phyloP scores from a whole-genome alignment of 2,797 vertebrate genomes.

The Phoeniculus purpureus region DNA sequence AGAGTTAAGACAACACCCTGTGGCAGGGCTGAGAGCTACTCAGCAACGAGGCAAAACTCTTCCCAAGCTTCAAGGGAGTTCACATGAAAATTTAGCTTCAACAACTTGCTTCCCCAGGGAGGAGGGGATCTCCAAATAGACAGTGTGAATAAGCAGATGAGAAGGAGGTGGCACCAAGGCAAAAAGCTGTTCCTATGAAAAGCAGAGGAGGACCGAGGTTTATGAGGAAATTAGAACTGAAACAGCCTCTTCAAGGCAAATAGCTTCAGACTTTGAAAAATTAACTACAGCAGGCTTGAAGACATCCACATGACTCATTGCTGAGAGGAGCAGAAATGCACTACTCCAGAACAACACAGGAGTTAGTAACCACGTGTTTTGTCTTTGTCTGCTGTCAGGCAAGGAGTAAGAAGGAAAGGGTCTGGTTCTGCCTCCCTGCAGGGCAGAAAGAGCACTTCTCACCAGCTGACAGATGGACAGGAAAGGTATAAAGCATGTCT shows the following conservation, averaged over 20 bases:
- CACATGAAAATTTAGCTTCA: background rate
- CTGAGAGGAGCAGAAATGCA: background rate
- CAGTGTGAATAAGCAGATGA: background rate
- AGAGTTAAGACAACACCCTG: constrained; percentile 19
- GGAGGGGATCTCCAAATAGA: background rate
- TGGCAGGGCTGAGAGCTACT: background rate
- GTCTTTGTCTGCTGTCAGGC: background rate
- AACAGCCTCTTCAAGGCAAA: background rate
- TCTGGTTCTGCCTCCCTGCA: background rate
- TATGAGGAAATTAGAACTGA: background rate
- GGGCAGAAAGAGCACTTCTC: background rate
- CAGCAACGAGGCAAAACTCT: background rate
- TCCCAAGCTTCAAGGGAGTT: background rate
- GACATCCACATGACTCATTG: background rate
- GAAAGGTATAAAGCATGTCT: background rate
- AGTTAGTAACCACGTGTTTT: background rate
- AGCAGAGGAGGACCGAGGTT: background rate
- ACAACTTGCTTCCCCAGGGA: background rate
- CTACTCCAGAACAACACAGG: background rate
- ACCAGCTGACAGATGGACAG: background rate
- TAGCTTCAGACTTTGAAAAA: background rate
- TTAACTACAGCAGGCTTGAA: background rate
- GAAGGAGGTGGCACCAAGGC: background rate
- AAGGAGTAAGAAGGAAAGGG: background rate
- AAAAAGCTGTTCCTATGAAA: background rate